Base-by-base conservation (phyloP, 2,888 invertebrate species). In the Ormyrus rosae region DNA sequence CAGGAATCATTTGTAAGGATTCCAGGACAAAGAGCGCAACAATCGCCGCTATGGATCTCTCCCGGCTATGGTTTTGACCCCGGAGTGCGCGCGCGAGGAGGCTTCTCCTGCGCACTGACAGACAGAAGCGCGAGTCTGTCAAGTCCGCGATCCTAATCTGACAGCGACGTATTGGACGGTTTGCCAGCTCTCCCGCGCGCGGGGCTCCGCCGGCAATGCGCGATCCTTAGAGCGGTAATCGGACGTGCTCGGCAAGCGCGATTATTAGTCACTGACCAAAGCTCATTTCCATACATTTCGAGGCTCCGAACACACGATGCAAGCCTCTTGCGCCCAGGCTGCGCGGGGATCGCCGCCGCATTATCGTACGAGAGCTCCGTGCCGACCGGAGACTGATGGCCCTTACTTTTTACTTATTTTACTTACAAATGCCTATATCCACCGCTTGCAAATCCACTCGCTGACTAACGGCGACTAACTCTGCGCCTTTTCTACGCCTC, bases 111-210 rank as follows among this genome's bases (percentile, higher is more conserved):
- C n/a, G 4, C 46, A 69, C 67, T 86, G 86, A 89, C 90, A 86
- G 89, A 90, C 90, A 89, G 90, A 90, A 90, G 90, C 90, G 89
- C 89, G 89, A 89, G 89, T 86, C 89, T 89, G 89, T 90, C 90
- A 89, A 90, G 87, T 86, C 85, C 83, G 87, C 87, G 89, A 90
- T 90, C 87, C 87, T 89, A 90, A 90, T 90, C 90, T 90, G 89
- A 90, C 90, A 88, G 87, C 86, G 87, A 90, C 88, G 89, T 90
- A 90, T 90, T 87, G 88, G 87, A 85, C 84, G 83, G 81, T 56
- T 48, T 48, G 55, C 51, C 58, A 60, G 50, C 19, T 53, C 68
- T 53, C 81, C 83, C 83, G 56, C 72, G 56, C 72, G 69, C 68
- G 68, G 19, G 75, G 69, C 80, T 51, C 75, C 19, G 19, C 71